phyloP scores from a whole-genome alignment of 2,797 vertebrate genomes.

The Lemur catta region DNA sequence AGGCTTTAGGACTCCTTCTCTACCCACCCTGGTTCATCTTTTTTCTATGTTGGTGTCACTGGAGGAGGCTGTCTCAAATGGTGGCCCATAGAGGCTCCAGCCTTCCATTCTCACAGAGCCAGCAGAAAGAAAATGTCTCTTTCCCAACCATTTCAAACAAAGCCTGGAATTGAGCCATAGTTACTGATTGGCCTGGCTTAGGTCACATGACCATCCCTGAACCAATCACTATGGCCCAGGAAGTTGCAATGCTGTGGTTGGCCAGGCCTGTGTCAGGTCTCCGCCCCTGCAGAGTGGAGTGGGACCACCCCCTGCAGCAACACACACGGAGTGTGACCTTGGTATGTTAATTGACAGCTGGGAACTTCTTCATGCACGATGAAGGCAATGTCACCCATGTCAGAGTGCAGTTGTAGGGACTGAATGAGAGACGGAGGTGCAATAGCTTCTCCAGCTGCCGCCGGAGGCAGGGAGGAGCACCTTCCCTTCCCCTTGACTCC shows the following conservation, averaged over 20 bases:
- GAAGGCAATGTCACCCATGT: not conserved
- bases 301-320: rapidly evolving
- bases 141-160: not conserved
- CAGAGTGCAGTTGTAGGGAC: not conserved
- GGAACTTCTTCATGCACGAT: not conserved
- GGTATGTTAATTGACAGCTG: not conserved
- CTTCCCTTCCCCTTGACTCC: not conserved
- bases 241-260: not conserved
- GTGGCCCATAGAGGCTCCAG: not conserved
- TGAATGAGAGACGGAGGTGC: not conserved
- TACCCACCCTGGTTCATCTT: not conserved
- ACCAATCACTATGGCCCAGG: not conserved
- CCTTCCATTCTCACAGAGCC: not conserved
- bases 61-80: not conserved
- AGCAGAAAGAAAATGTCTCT: not conserved
- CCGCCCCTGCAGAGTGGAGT: too few species aligned
- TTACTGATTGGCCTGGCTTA: not conserved
- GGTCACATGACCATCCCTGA: not conserved
- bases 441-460: not conserved
- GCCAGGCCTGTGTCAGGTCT: not conserved
- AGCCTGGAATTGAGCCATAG: not conserved
- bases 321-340: not conserved
- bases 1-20: not conserved
- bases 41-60: not conserved
- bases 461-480: not conserved